Evolutionary conservation across 2,113 vertebrate species (phyloP).

Genomic region (Cryptomyrus ogoouensis): DNA sequence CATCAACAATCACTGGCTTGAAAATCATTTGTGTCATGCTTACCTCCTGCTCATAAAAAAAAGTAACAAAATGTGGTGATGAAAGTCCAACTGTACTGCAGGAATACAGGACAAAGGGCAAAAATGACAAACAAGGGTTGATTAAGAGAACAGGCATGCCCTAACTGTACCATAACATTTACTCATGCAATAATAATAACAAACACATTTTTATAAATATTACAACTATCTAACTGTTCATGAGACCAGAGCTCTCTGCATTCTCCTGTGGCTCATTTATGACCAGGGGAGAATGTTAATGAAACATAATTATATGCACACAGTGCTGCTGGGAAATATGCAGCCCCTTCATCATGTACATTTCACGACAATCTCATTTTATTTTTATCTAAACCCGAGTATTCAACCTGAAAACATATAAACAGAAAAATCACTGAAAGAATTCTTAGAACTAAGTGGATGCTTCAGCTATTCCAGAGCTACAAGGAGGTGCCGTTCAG

Average conservation of each 20-base stretch:
- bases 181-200: neutral
- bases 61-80: neutral
- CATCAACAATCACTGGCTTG: neutral
- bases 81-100: neutral
- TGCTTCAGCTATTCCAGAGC: neutral
- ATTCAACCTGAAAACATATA: neutral
- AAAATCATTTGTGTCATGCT: neutral
- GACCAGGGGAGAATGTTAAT: neutral
- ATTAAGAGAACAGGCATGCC: neutral
- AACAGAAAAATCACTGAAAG: neutral
- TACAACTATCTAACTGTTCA: neutral
- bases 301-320: neutral
- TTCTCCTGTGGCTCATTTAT: neutral
- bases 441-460: neutral
- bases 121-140: neutral
- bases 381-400: neutral
- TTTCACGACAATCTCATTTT: neutral
- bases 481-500: neutral
- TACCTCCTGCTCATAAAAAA: neutral
- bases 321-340: neutral
- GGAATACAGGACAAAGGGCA: neutral
- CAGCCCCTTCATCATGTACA: neutral
- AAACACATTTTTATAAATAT: neutral
- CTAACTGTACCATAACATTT: neutral
- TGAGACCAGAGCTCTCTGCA: neutral